Percentiles rank a stretch among this genome's conserved stretches.
Conservation (phyloP, 2,797 vertebrate genomes). For the Coreius guichenoti region DNA sequence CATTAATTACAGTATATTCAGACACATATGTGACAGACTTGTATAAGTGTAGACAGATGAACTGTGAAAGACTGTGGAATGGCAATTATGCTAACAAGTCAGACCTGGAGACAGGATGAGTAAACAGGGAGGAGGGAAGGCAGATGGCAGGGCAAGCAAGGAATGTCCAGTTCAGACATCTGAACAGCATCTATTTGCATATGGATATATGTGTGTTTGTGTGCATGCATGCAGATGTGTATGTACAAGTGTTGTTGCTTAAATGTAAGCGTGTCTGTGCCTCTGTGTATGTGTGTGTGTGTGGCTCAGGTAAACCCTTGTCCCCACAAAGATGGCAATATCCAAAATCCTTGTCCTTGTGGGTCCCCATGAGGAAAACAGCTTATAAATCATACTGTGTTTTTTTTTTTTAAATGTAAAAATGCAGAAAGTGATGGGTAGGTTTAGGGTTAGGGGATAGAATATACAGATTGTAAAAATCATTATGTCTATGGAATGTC, state of each 20-base stretch:
- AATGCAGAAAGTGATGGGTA: too few species aligned
- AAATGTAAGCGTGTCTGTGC: neutral
- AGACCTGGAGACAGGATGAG: conserved; percentile 7
- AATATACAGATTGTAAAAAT: too few species aligned
- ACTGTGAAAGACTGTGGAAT: conserved; percentile 17
- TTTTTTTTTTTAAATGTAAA: too few species aligned
- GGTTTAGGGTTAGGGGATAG: too few species aligned
- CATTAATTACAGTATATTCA: neutral
- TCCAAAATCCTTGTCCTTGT: too few species aligned
- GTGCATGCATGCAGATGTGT: neutral
- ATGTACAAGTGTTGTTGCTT: neutral
- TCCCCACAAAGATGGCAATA: too few species aligned
- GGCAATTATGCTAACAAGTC: conserved; percentile 24
- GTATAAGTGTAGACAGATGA: neutral
- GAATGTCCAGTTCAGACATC: neutral
- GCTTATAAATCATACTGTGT: too few species aligned
- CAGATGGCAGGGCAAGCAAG: conserved; percentile 21
- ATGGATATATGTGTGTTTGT: neutral
- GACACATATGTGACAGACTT: neutral
- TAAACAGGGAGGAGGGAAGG: neutral
- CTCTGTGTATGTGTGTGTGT: too few species aligned
- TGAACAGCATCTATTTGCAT: neutral
- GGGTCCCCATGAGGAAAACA: too few species aligned
- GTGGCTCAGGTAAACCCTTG: too few species aligned
- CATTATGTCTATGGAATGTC: too few species aligned